Evolutionary conservation across 2,797 vertebrate genomes (phyloP).

Genomic region (Myotis planiceps): DNA sequence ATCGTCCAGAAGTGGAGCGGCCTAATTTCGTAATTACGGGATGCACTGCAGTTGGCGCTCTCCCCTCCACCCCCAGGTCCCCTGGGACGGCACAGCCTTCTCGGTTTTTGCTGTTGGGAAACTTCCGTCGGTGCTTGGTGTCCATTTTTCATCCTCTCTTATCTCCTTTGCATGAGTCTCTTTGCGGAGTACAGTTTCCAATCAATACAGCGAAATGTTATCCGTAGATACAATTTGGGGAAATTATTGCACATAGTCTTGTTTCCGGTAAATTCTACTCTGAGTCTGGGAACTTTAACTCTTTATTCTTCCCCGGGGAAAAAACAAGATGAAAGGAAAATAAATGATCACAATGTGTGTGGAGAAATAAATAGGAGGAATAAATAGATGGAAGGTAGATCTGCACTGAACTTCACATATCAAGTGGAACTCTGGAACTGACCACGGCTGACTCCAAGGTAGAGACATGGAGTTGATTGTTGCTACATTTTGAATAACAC

Average conservation of each 20-base stretch:
- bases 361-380: conserved; percentile 1
- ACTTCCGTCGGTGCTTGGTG: conserved; percentile 64
- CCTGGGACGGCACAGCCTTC: conserved; percentile 54
- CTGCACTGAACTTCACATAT: background rate
- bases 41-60: conserved; percentile 61
- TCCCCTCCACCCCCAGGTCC: conserved; percentile 35
- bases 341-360: background rate
- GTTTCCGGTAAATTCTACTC: conserved; percentile 70
- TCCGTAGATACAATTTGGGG: conserved; percentile 67
- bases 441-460: background rate
- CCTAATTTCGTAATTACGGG: conserved; percentile 73
- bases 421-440: background rate
- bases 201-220: conserved; percentile 75
- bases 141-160: conserved; percentile 68
- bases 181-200: conserved; percentile 59
- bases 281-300: conserved; percentile 35
- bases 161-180: conserved; percentile 55
- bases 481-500: background rate
- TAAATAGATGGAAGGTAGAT: background rate
- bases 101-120: conserved; percentile 69
- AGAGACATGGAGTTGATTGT: background rate
- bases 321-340: background rate
- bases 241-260: conserved; percentile 64
- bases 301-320: conserved; percentile 35
- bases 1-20: conserved; percentile 74